Conservation (phyloP, 2,797 vertebrate species). For the Sylvilagus floridanus region DNA sequence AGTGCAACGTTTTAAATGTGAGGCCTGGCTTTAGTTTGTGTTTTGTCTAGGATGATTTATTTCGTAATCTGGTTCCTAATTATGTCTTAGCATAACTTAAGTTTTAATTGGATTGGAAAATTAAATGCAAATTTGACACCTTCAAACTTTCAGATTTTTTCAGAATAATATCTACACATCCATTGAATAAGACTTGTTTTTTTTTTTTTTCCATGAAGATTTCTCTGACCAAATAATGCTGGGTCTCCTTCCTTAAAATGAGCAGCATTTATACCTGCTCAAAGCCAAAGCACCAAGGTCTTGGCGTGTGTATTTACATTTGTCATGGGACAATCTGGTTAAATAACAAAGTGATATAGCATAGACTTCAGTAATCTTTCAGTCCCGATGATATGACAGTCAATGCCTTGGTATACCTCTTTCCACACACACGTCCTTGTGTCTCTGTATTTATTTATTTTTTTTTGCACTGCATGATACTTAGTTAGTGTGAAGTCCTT, state of each 20-base stretch:
- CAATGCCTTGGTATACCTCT: background rate
- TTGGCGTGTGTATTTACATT: background rate
- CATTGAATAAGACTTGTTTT: background rate
- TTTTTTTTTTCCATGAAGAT: background rate
- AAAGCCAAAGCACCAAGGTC: background rate
- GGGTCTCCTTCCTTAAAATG: background rate
- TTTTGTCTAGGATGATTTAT: background rate
- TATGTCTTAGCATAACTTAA: conserved; percentile 52
- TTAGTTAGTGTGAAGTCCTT: background rate
- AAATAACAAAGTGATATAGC: background rate
- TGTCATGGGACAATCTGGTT: background rate
- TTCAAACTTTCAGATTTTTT: background rate
- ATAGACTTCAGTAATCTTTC: background rate
- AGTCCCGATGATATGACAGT: background rate
- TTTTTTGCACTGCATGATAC: background rate
- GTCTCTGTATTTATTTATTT: background rate
- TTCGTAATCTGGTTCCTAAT: conserved; percentile 15
- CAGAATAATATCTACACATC: background rate
- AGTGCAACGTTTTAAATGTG: background rate
- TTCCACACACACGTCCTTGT: background rate
- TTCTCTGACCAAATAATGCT: background rate
- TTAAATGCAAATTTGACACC: background rate
- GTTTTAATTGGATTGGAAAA: conserved; percentile 19
- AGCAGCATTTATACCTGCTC: background rate
- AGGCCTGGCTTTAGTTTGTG: background rate